Conservation (phyloP, 2,113 vertebrate species). For the Hipposideros armiger region DNA sequence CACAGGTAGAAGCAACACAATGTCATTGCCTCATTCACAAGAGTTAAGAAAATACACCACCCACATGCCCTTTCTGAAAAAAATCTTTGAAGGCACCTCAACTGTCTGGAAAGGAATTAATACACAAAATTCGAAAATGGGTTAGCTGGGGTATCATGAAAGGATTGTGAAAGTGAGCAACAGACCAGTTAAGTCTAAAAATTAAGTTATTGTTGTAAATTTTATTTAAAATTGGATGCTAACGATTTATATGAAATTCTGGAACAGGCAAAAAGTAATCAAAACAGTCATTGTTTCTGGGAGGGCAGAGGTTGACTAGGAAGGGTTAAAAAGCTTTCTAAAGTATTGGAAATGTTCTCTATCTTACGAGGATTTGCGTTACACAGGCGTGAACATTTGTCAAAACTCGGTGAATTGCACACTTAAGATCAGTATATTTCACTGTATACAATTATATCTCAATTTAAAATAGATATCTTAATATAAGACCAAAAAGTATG, state of each 20-base stretch:
- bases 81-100: background rate
- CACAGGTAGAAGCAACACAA: background rate
- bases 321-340: background rate
- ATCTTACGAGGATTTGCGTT: background rate
- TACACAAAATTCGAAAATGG: slow-evolving; percentile 12
- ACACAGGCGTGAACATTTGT: background rate
- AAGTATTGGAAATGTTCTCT: background rate
- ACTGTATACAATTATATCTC: background rate
- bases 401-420: background rate
- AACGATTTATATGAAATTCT: background rate
- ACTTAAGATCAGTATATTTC: background rate
- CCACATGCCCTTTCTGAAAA: background rate
- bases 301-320: background rate
- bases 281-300: background rate
- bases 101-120: slow-evolving; percentile 9
- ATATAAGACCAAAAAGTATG: background rate
- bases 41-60: background rate
- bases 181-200: background rate
- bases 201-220: background rate
- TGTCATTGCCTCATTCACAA: background rate
- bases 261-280: background rate
- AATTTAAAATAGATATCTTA: background rate
- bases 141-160: background rate
- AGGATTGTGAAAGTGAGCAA: background rate
- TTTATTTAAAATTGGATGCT: background rate